These are phyloP conservation scores for Callosobruchus maculatus DNA, from an alignment of 2,888 invertebrate species.

Conservation along the genomic window DNA sequence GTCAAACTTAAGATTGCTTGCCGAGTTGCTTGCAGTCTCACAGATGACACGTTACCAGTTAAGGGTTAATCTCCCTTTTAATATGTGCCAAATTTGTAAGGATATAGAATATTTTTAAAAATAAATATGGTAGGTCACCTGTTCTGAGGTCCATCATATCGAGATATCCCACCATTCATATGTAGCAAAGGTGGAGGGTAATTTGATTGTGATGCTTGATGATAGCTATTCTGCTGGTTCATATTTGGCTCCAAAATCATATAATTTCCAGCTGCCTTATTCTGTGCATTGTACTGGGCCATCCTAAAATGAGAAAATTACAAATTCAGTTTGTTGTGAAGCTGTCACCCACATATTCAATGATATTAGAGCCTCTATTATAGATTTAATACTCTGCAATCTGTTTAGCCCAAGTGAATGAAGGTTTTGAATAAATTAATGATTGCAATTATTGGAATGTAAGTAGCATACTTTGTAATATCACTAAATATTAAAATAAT, in stretches of 20 bases:
- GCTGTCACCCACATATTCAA: too few species aligned
- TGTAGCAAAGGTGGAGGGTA: conserved; percentile 57
- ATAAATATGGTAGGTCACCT: conserved; percentile 8
- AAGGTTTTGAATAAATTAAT: too few species aligned
- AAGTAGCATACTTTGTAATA: too few species aligned
- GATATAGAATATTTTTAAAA: too few species aligned
- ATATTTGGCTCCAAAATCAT: conserved; percentile 47
- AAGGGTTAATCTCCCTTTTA: too few species aligned
- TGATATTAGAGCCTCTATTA: not conserved
- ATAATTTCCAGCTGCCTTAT: conserved; percentile 39
- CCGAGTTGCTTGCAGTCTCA: too few species aligned
- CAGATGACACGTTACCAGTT: too few species aligned
- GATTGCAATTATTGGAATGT: too few species aligned
- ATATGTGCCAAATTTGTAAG: too few species aligned
- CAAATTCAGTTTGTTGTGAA: not conserved
- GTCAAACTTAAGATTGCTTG: too few species aligned
- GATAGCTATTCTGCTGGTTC: conserved; percentile 43
- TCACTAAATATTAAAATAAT: too few species aligned
- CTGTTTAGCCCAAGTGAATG: too few species aligned
- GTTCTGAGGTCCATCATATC: conserved; percentile 33
- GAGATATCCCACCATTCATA: conserved; percentile 43
- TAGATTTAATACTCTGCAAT: not conserved
- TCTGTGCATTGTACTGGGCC: conserved; percentile 28
- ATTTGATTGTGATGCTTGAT: conserved; percentile 46
- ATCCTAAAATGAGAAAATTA: conserved; percentile 17